Base-by-base conservation (phyloP, 2,888 invertebrate species). In the Willowsia nigromaculata region DNA sequence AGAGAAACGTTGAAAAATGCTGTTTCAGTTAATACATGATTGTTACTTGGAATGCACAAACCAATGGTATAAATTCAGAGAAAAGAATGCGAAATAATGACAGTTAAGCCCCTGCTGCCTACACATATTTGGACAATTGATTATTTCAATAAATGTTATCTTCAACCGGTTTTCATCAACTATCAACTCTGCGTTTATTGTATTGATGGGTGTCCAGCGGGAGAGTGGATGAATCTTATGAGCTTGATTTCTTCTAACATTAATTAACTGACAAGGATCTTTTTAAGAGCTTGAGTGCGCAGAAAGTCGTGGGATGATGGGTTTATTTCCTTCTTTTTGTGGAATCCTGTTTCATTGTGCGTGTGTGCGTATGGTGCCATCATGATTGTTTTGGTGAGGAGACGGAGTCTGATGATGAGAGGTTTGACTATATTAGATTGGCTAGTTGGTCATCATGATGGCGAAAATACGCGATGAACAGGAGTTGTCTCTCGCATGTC, bases 121-220 rank as follows among this genome's bases (percentile, higher is more conserved):
- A 59, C 40, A 30, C 65, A 62, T 82, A 43, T 82, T 65, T 65
- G 62, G 62, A 18, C 22, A 65, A 82, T 82, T 65, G 82, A 82
- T 82, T n/a, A 25, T 82, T 33, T 65, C 62, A 47, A 65, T 30
- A 82, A 82, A 27, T 65, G 62, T 65, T 82, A 82, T 82, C 82
- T 82, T 62, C 27, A 82, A 82, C 82, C 82, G 82, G 82, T 82
- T 82, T 82, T 59, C 30, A 4, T 33, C 18, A 15, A 53, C 15
- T 30, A 33, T 65, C 37, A 5, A n/a, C n/a, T n/a, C 43, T n/a
- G 18, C 27, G 2, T 6, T 18, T 43, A 22, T 74, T 18, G n/a
- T 74, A 37, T 37, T 74, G 43, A 43, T 43, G 18, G 74, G 43
- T 74, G 40, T 74, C 40, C 40, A 74, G 43, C 22, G 22, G 74